Evolutionary conservation across 2,888 invertebrate genomes (phyloP).

Genomic region (Agonopterix arenella): DNA sequence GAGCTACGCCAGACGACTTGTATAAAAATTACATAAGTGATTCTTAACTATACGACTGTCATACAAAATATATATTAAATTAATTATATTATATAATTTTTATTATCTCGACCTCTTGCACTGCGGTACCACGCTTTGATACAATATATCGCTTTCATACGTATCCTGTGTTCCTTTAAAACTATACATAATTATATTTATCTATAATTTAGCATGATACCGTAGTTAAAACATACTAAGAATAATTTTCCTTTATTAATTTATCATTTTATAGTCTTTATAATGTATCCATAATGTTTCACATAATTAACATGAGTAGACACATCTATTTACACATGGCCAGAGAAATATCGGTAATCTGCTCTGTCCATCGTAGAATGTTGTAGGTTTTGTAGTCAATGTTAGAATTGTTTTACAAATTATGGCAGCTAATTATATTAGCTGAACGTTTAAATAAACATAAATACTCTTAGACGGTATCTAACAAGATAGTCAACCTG

Average conservation of each 20-base stretch:
- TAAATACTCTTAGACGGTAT: no score
- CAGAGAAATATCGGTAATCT: not conserved
- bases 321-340: constrained; percentile 32
- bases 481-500: no score
- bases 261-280: not conserved
- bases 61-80: constrained; percentile 15
- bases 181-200: not conserved
- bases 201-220: constrained; percentile 14
- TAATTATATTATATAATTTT: constrained; percentile 14
- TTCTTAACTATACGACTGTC: constrained; percentile 8
- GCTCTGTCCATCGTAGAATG: no score
- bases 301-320: constrained; percentile 21
- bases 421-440: no score
- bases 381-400: no score
- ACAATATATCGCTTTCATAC: not conserved
- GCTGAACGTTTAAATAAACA: no score
- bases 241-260: not conserved
- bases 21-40: constrained; percentile 40
- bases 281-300: not conserved
- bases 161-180: not conserved
- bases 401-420: no score
- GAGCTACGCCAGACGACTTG: constrained; percentile 29
- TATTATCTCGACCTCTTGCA: constrained; percentile 19
- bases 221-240: constrained; percentile 9
- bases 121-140: constrained; percentile 24